phyloP scores from a whole-genome alignment of 2,888 invertebrate species.

The Trachelus iudaicus region DNA sequence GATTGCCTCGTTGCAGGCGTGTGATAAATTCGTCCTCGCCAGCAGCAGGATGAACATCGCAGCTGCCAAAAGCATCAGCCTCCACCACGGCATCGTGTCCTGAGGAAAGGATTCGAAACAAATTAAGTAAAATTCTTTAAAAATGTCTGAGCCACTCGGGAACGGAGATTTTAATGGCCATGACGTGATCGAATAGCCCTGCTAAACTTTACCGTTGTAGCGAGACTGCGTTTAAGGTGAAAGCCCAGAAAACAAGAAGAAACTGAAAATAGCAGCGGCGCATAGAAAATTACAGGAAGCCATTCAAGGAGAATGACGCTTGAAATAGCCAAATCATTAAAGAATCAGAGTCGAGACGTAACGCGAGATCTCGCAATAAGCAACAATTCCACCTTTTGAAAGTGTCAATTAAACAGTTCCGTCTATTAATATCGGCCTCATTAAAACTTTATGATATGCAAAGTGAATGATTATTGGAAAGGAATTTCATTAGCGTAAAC shows the following conservation, averaged over 20 bases:
- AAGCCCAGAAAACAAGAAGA: neutral
- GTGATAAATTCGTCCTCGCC: constrained; percentile 34
- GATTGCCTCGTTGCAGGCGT: constrained; percentile 88
- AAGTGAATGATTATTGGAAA: constrained; percentile 47
- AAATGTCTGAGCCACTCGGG: neutral
- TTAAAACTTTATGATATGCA: constrained; percentile 45
- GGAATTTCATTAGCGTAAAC: constrained; percentile 33
- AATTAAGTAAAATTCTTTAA: neutral
- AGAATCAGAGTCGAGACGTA: constrained; percentile 19
- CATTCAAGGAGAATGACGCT: neutral
- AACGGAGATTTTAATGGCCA: neutral
- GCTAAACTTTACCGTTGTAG: neutral
- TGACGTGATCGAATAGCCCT: neutral
- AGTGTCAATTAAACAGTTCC: constrained; percentile 35
- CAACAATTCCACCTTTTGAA: constrained; percentile 35
- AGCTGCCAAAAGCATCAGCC: constrained; percentile 34
- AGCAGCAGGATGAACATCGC: constrained; percentile 35
- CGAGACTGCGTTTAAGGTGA: neutral
- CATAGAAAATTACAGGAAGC: neutral
- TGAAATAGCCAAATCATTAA: neutral
- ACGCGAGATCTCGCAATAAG: constrained; percentile 28
- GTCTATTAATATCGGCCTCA: constrained; percentile 45
- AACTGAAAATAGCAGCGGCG: neutral
- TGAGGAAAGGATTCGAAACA: constrained; percentile 19
- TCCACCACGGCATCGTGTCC: constrained; percentile 49